These are phyloP conservation scores for Etheostoma nigrum DNA, from an alignment of 2,797 vertebrate species.

Conservation along the genomic window DNA sequence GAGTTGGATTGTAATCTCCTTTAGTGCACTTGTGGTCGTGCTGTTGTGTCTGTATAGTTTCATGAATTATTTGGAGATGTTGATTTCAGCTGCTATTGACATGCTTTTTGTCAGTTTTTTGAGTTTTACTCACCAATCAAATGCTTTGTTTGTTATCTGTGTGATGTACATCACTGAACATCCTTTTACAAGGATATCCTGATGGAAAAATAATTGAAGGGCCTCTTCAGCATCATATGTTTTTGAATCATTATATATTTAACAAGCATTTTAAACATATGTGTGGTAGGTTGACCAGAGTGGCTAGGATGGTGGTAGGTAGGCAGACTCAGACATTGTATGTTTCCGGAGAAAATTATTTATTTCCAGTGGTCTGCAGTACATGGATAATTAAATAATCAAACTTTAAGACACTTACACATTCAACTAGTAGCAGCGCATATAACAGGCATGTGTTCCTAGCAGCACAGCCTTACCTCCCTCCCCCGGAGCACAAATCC, in stretches of 20 bases:
- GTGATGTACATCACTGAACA: neutral
- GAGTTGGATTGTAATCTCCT: constrained; percentile 33
- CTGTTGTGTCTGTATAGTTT: constrained; percentile 23
- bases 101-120: neutral
- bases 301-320: too few relatives aligned
- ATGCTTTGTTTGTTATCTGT: neutral
- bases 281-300: too few relatives aligned
- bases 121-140: neutral
- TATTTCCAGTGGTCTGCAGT: too few relatives aligned
- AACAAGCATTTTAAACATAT: neutral
- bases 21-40: constrained; percentile 5
- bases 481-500: too few relatives aligned
- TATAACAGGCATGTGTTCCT: too few relatives aligned
- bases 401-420: too few relatives aligned
- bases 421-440: too few relatives aligned
- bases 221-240: neutral
- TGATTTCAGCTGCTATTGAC: neutral
- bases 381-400: too few relatives aligned
- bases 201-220: neutral
- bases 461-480: too few relatives aligned
- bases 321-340: too few relatives aligned
- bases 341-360: too few relatives aligned
- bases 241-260: constrained; percentile 1
- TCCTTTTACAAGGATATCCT: neutral
- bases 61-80: neutral